phyloP scores from a whole-genome alignment of 2,888 invertebrate species.

The Pristionchus exspectatus region DNA sequence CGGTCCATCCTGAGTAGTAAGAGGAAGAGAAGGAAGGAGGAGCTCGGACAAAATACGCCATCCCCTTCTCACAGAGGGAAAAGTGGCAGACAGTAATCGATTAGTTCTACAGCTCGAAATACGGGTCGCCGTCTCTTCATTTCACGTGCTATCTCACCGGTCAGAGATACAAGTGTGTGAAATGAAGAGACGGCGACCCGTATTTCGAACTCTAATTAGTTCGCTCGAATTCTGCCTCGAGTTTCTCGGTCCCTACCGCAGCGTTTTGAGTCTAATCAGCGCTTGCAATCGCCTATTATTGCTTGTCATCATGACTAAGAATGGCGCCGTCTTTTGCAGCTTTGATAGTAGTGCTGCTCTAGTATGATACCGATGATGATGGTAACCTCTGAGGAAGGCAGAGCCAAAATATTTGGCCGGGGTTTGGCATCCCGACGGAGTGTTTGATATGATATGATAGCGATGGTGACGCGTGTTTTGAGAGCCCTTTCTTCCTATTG shows the following conservation, averaged over 20 bases:
- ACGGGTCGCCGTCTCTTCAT: too few relatives aligned
- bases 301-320: neutral
- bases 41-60: conserved; percentile 16
- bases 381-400: neutral
- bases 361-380: neutral
- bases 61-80: neutral
- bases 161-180: too few relatives aligned
- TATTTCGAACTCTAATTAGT: too few relatives aligned
- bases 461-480: conserved; percentile 40
- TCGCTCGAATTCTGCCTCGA: too few relatives aligned
- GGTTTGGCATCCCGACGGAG: conserved; percentile 19
- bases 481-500: neutral
- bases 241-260: neutral
- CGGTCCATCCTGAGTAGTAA: conserved; percentile 18
- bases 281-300: neutral
- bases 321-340: neutral
- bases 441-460: conserved; percentile 49
- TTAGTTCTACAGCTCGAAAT: neutral
- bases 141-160: too few relatives aligned
- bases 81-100: conserved; percentile 12
- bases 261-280: neutral
- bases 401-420: conserved; percentile 13
- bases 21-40: conserved; percentile 8
- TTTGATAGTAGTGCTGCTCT: neutral
- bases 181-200: too few relatives aligned